Evolutionary conservation across 2,797 vertebrate species (phyloP), one percentile per base, ranked within the genome.

Genomic region (Xenentodon cancila): DNA sequence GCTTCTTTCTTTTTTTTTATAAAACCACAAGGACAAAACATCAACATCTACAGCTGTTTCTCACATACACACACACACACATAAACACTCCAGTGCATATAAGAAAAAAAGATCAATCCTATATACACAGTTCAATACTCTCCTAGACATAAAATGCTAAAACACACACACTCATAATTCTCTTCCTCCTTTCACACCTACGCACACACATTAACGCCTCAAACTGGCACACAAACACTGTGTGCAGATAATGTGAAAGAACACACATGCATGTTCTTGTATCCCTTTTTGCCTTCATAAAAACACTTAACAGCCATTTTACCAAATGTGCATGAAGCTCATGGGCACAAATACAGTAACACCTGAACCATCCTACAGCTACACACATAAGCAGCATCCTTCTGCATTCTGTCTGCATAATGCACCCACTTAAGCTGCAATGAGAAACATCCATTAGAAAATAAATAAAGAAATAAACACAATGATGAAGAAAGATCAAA

Each of bases 321-420:
- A 15, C n/a, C n/a, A 27, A 44, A 54, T 46, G 78, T 53, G 47
- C 50, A 76, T 58, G 52, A 67, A 64, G 50, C 53, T 27, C 20
- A 53, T 19, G 56, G 57, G 73, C 58, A 53, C 20, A 62, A 18
- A 61, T 20, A 42, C 63, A 65, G 17, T 13, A n/a, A 62, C 53
- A 77, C 47, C 53, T 56, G 37, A 16, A 70, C 32, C 64, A 59
- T 57, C 8, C 57, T 42, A 19, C 8, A 58, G 21, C 48, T 47
- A 50, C 47, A 69, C 65, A 59, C 63, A 65, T 49, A 22, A 11
- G 48, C 67, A 53, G 58, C 68, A 68, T 55, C 68, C 48, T 15
- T 8, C 53, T 58, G 59, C 68, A 71, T 60, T 52, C 59, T 53
- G 3, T 43, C 45, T 50, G 45, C 52, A 43, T 32, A 21, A 13